Evolutionary conservation across 2,888 invertebrate species (phyloP).

Genomic region (Andrena bucephala): DNA sequence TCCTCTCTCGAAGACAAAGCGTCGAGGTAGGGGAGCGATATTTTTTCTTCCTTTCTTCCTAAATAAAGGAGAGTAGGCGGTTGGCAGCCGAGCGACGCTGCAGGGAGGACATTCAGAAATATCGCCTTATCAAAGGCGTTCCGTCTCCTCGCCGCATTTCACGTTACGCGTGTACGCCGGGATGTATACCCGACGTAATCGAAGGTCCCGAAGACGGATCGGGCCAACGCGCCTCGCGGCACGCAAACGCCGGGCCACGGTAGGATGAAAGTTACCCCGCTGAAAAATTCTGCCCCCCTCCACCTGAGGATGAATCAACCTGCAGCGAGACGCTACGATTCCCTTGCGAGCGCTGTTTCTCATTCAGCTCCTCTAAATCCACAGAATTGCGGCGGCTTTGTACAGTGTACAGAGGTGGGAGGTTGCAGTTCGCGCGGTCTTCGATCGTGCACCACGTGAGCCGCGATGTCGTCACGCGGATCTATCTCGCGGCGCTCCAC

Average conservation of each 20-base stretch:
- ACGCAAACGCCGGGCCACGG: not conserved
- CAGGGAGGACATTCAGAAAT: slow-evolving; percentile 16
- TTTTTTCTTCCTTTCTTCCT: not conserved
- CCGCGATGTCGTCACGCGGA: slow-evolving; percentile 31
- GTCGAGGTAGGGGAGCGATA: not conserved
- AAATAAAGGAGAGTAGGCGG: not conserved
- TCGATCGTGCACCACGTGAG: not conserved
- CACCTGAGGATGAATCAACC: not conserved
- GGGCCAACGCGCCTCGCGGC: not conserved
- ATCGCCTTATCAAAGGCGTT: slow-evolving; percentile 20
- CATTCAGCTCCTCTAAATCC: too few species aligned
- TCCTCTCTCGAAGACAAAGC: not conserved
- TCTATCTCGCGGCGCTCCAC: slow-evolving; percentile 28
- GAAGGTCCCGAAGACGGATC: slow-evolving; percentile 12
- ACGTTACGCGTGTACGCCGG: not conserved
- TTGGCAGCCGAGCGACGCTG: not conserved
- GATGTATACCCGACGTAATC: slow-evolving; percentile 7
- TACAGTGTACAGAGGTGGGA: too few species aligned
- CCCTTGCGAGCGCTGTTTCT: not conserved
- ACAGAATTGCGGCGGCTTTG: too few species aligned
- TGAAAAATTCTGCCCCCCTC: not conserved
- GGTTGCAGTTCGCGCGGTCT: not conserved
- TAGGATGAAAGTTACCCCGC: not conserved
- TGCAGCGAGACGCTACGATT: not conserved
- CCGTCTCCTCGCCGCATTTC: not conserved